These are phyloP conservation scores for Pyrocoelia pectoralis DNA, from an alignment of 2,888 invertebrate species.

Conservation along the genomic window DNA sequence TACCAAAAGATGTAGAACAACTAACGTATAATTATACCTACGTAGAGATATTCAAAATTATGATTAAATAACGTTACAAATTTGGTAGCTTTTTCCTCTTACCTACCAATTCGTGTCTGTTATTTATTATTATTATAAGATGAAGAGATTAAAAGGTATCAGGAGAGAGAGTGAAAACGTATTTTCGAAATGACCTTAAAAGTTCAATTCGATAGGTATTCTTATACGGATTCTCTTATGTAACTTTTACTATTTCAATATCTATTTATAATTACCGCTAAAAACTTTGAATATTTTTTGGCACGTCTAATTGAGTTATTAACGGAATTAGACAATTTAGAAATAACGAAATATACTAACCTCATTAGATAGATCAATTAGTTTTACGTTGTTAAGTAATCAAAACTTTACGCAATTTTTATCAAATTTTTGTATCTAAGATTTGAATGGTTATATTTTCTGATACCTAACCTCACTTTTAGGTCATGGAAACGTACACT, in stretches of 20 bases:
- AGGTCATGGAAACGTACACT: too few species aligned
- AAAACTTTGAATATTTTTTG: background rate
- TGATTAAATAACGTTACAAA: conserved; percentile 19
- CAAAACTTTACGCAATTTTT: background rate
- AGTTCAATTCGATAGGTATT: background rate
- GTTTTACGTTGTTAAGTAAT: background rate
- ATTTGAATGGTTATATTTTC: too few species aligned
- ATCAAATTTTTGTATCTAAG: too few species aligned
- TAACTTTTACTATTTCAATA: background rate
- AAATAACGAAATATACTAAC: background rate
- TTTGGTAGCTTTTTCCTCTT: conserved; percentile 17
- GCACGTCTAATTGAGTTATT: background rate
- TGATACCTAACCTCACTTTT: too few species aligned
- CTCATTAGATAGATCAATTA: conserved; percentile 1
- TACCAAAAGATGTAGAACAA: conserved; percentile 20
- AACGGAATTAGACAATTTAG: background rate
- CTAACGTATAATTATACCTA: conserved; percentile 24
- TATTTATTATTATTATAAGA: conserved; percentile 16
- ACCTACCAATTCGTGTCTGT: conserved; percentile 10
- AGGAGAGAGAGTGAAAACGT: conserved; percentile 4
- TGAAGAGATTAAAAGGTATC: conserved; percentile 15
- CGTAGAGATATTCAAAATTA: conserved; percentile 14
- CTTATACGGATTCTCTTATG: background rate
- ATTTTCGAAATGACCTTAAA: conserved; percentile 4
- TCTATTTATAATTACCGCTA: background rate